These are phyloP conservation scores for Dicrostonyx torquatus DNA, from an alignment of 2,797 vertebrate genomes.

Conservation along the genomic window DNA sequence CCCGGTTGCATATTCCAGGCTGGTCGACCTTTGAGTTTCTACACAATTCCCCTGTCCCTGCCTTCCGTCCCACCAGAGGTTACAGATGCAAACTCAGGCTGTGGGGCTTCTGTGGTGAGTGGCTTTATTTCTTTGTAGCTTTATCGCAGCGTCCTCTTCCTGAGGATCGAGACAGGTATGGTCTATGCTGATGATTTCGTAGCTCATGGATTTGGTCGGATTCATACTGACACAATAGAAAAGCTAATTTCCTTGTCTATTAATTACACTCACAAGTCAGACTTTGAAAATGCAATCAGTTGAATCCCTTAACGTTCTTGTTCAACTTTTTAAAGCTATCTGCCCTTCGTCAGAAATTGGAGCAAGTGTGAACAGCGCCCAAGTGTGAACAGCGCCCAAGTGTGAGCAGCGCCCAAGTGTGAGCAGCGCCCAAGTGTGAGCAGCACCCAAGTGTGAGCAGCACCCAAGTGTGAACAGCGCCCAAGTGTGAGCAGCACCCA, in stretches of 20 bases:
- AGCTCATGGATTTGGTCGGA: neutral
- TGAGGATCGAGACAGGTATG: neutral
- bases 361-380: rapidly evolving
- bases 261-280: neutral
- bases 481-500: rapidly evolving
- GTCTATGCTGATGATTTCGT: neutral
- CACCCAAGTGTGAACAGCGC: too few species aligned
- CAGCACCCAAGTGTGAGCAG: too few species aligned
- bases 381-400: too few species aligned
- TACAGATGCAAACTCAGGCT: neutral
- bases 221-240: neutral
- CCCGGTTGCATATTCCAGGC: neutral
- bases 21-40: neutral
- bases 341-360: neutral
- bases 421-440: too few species aligned
- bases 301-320: neutral
- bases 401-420: too few species aligned
- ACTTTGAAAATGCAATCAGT: neutral
- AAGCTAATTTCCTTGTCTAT: neutral
- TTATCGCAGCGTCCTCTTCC: neutral
- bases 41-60: neutral
- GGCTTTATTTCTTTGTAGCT: neutral
- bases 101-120: neutral
- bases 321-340: neutral
- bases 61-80: neutral